Evolutionary conservation across 2,113 vertebrate genomes (phyloP).

Genomic region (Rhinopithecus roxellana): DNA sequence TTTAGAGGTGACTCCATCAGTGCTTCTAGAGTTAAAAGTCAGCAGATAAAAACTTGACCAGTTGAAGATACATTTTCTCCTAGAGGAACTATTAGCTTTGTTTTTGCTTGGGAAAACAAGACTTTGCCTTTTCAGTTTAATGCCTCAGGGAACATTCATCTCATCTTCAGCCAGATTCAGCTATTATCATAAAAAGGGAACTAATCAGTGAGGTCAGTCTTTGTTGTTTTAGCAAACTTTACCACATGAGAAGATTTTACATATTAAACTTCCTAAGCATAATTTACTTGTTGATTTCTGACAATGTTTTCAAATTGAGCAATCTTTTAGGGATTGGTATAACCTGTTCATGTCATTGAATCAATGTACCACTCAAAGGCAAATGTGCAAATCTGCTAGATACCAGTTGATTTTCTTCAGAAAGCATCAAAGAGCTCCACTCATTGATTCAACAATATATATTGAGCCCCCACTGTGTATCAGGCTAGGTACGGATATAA

Average conservation of each 20-base stretch:
- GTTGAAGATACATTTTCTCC: not conserved
- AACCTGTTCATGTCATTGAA: not conserved
- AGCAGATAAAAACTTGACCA: not conserved
- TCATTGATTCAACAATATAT: not conserved
- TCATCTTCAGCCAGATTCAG: not conserved
- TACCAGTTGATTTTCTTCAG: not conserved
- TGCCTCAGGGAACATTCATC: not conserved
- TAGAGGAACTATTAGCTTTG: not conserved
- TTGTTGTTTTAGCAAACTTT: not conserved
- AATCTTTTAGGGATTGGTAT: not conserved
- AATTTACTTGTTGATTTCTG: not conserved
- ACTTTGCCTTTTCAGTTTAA: slow-evolving; percentile 22
- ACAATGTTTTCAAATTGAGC: not conserved
- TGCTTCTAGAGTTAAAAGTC: not conserved
- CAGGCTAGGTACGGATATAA: not conserved
- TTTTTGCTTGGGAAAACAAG: not conserved
- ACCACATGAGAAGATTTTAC: not conserved
- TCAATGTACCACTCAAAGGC: not conserved
- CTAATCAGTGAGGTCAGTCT: not conserved
- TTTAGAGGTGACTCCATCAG: not conserved
- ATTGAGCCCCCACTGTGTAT: not conserved
- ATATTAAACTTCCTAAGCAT: not conserved
- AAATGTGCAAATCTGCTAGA: not conserved
- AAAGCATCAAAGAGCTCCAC: not conserved
- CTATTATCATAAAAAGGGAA: not conserved